Base-by-base conservation (phyloP, 2,113 vertebrate genomes). In the Marmota flaviventris region DNA sequence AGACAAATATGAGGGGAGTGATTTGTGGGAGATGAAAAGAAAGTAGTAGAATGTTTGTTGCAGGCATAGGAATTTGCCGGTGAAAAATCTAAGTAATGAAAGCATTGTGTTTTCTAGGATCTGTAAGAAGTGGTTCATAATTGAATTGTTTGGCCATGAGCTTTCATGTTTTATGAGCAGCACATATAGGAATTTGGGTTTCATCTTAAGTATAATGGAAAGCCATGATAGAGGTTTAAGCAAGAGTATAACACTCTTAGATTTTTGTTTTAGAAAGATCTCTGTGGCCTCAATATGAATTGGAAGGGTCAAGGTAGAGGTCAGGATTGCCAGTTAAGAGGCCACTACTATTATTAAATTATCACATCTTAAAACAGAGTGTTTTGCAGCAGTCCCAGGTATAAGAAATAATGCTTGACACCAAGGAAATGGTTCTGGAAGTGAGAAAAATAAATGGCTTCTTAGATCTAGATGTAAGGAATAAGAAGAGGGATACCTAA, bases 241-340 rank as follows among this genome's bases (percentile, higher is more conserved):
- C 34, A 92, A 29, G 70, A 93, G 25, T 75, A 4, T 92, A n/a
- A 16, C 42, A 93, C 34, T 86, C 5, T 83, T 82, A 83, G 51
- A 75, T 67, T 93, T 93, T 94, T 91, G 2, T 79, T 94, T 94
- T 77, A 84, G 53, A 65, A 78, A 76, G 14, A 85, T 70, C 29
- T 77, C 6, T 72, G n/a, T 72, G 32, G 77, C 37, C 29, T 91
- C 29, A 48, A 1, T 83, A 37, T 94, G 61, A 96, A 61, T 61
- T 85, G 39, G 53, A 16, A 96, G 24, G 37, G 32, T 82, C 20
- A 65, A 91, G 51, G 10, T 77, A 88, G 42, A 84, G 70, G 22
- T 91, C 67, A 69, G 18, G 8, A 81, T 93, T 92, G 88, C 56
- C 45, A 84, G 13, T 72, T 93, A 84, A 79, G 42, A 95, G 42